phyloP scores from a whole-genome alignment of 2,113 vertebrate species.

The Panthera tigris region DNA sequence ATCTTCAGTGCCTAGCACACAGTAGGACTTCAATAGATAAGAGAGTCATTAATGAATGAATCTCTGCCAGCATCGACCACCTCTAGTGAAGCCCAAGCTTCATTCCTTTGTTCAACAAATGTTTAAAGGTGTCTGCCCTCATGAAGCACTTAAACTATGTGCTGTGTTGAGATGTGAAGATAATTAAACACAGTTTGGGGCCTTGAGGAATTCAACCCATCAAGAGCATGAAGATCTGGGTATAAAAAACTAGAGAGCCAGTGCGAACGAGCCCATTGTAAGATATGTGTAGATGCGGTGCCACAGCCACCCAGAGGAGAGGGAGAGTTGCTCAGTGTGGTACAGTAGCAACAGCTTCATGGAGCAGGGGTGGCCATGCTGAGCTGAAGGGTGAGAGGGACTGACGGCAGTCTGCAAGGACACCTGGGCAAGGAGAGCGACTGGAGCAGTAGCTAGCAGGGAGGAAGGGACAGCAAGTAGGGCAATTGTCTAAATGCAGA shows the following conservation, averaged over 20 bases:
- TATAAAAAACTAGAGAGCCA: background rate
- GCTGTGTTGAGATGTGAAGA: background rate
- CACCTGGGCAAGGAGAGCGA: background rate
- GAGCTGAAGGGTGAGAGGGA: background rate
- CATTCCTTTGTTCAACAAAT: background rate
- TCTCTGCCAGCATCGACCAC: background rate
- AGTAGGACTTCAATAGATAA: background rate
- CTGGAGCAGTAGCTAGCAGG: background rate
- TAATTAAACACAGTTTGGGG: background rate
- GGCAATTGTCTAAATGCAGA: background rate
- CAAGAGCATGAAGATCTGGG: background rate
- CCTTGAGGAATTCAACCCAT: background rate
- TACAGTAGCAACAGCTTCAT: rapidly evolving
- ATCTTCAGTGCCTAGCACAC: background rate
- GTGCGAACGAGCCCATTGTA: background rate
- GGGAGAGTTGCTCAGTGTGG: background rate
- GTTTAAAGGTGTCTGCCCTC: background rate
- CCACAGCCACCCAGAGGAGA: rapidly evolving
- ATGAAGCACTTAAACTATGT: background rate
- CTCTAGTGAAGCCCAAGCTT: background rate
- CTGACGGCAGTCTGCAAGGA: background rate
- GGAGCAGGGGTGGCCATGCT: too few species aligned
- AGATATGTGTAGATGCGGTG: rapidly evolving
- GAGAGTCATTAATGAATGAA: background rate
- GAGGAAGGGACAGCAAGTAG: background rate